Base-by-base conservation (phyloP, 2,113 vertebrate species). In the Varanus komodoensis region DNA sequence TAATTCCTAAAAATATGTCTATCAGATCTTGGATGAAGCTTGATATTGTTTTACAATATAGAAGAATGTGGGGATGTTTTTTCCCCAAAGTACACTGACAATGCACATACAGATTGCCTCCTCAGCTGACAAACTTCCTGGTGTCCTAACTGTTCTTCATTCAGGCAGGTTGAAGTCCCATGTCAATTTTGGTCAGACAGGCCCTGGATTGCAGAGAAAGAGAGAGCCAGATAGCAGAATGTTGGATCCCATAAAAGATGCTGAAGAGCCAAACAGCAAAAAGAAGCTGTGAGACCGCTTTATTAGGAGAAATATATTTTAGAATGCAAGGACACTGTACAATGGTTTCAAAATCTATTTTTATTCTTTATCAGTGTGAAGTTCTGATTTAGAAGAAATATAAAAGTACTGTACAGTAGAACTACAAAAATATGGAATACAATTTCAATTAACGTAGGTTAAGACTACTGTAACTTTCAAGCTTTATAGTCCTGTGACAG, bases 341-440 rank as follows among this genome's bases (percentile, higher is more conserved):
- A 89, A 89, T 80, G 69, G 86, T 91, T 91, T 93, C 92, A 93
- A 90, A 95, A 95, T 89, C 94, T 90, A 94, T 64, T 75, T 95
- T 95, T 95, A 95, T 95, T 95, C 93, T 92, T 89, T 82, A 94
- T 88, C 93, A 4, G 87, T 91, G 84, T 92, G 52, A 89, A 93
- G 92, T 92, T 29, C 89, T 96, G 94, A 94, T 96, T 97, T 92
- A 89, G 90, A 87, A 94, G 94, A 94, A 95, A 96, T 97, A 97
- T 77, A 97, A 97, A 98, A 97, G 61, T 93, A 32, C 93, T 97
- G 95, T 96, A 97, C 95, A 95, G 3, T 82, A 92, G 87, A 96
- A 91, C 93, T 97, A 97, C 90, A 97, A 98, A 98, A 97, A 97
- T 97, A 97, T 54, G 95, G 94, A 89, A 87, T 93, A 96, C 64